Evolutionary conservation across 2,797 vertebrate genomes (phyloP).

Genomic region (Chelon labrosus): DNA sequence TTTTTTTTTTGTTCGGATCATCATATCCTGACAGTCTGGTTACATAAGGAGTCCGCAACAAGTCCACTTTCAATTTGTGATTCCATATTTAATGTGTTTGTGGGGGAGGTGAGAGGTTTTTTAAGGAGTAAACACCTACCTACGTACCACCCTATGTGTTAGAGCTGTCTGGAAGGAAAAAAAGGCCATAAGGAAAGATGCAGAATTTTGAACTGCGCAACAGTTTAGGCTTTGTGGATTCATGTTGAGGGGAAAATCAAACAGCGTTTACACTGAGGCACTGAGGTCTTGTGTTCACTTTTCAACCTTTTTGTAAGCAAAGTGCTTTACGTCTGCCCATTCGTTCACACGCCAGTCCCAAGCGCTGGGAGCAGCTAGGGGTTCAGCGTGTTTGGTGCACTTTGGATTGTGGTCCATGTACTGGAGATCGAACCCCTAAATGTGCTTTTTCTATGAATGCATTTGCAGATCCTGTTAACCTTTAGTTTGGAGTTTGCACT

Average conservation of each 20-base stretch:
- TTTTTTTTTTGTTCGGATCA: constrained; percentile 74
- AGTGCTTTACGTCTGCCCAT: too few species aligned
- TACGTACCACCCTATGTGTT: constrained; percentile 70
- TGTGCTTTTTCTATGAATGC: neutral
- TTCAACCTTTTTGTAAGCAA: too few species aligned
- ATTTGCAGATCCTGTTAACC: neutral
- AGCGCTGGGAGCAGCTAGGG: too few species aligned
- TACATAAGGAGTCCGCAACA: constrained; percentile 72
- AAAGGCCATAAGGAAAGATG: constrained; percentile 55
- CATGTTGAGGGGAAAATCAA: neutral
- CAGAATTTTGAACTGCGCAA: constrained; percentile 46
- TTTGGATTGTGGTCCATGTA: too few species aligned
- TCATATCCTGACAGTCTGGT: constrained; percentile 68
- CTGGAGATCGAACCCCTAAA: too few species aligned
- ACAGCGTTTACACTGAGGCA: too few species aligned
- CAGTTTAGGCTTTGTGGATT: neutral
- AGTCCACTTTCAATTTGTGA: constrained; percentile 75
- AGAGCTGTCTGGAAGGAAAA: constrained; percentile 48
- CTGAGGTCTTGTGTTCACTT: too few species aligned
- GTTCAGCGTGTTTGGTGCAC: too few species aligned
- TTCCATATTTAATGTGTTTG: constrained; percentile 81
- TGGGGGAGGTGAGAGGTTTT: constrained; percentile 79
- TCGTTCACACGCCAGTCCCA: too few species aligned
- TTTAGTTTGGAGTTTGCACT: neutral
- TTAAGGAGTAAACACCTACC: constrained; percentile 76